A percentile compares a stretch with the other conserved stretches of the same genome.
Conservation (phyloP, 2,113 vertebrate genomes). For the Rhynchomys soricoides region DNA sequence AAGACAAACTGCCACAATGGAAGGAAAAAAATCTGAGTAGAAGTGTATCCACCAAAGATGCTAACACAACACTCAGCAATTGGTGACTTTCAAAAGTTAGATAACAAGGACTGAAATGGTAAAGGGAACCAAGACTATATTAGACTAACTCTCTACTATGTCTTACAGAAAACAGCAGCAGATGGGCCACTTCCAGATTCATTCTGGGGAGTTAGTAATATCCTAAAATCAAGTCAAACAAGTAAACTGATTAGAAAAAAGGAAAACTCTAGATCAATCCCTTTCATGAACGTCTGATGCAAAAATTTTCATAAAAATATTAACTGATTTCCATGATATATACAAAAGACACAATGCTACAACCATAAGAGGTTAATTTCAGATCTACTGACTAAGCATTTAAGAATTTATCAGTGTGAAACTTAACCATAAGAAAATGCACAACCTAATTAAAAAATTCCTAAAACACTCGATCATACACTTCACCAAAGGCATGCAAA, state of each 20-base stretch:
- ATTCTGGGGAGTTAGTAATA: neutral
- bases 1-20: neutral
- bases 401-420: neutral
- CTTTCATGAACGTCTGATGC: neutral
- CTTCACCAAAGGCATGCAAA: neutral
- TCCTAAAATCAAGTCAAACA: neutral
- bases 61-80: neutral
- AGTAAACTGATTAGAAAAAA: neutral
- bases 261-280: neutral
- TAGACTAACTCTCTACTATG: neutral
- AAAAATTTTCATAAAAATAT: neutral
- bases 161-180: neutral
- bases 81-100: neutral
- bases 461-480: neutral
- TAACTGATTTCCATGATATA: neutral
- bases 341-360: neutral
- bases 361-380: neutral
- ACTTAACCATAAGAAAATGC: neutral
- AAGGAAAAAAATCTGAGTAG: neutral
- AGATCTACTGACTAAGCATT: neutral
- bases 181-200: neutral
- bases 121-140: neutral
- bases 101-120: neutral
- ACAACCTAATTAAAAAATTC: neutral
- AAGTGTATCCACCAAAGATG: neutral